A percentile compares a stretch with the other conserved stretches of the same genome.
These are phyloP conservation scores for Pomacea maculata DNA, from an alignment of 1,140 invertebrate species.

Conservation along the genomic window DNA sequence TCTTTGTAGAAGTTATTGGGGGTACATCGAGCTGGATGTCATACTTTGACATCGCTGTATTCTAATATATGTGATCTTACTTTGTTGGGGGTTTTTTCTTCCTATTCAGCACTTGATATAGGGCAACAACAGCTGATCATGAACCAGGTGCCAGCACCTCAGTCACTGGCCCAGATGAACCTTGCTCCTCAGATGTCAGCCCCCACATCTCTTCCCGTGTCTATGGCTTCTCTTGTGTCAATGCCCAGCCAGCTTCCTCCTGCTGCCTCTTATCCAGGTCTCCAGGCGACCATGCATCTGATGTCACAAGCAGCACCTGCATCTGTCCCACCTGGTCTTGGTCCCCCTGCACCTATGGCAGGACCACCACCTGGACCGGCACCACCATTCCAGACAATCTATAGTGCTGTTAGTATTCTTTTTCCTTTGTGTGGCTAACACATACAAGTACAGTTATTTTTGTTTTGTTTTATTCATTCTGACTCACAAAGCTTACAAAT, in stretches of 20 bases:
- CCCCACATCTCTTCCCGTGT: slow-evolving; percentile 19
- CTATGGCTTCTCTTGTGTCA: slow-evolving; percentile 30
- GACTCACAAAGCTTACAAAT: too few species aligned
- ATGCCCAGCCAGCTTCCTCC: slow-evolving; percentile 28
- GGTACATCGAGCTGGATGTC: background rate
- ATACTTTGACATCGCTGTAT: background rate
- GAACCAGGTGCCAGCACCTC: slow-evolving; percentile 31
- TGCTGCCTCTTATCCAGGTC: slow-evolving; percentile 24
- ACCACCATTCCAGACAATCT: slow-evolving; percentile 6
- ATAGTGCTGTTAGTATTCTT: slow-evolving; percentile 13
- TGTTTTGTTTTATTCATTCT: too few species aligned
- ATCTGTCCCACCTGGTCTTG: slow-evolving; percentile 19
- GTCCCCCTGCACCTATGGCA: slow-evolving; percentile 15
- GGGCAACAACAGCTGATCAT: slow-evolving; percentile 37
- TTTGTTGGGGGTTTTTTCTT: background rate
- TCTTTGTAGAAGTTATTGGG: too few species aligned
- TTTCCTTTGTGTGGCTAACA: too few species aligned
- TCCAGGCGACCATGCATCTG: slow-evolving; percentile 40
- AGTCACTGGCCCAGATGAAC: slow-evolving; percentile 26
- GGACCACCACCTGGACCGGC: slow-evolving; percentile 6
- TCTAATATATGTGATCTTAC: background rate
- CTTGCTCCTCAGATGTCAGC: slow-evolving; percentile 28
- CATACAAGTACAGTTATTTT: too few species aligned
- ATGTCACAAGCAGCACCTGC: slow-evolving; percentile 30
- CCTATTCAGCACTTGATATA: slow-evolving; percentile 27